A percentile compares a stretch with the other conserved stretches of the same genome.
Evolutionary conservation across 2,113 vertebrate species (phyloP).

Genomic region (Etia nguti): DNA sequence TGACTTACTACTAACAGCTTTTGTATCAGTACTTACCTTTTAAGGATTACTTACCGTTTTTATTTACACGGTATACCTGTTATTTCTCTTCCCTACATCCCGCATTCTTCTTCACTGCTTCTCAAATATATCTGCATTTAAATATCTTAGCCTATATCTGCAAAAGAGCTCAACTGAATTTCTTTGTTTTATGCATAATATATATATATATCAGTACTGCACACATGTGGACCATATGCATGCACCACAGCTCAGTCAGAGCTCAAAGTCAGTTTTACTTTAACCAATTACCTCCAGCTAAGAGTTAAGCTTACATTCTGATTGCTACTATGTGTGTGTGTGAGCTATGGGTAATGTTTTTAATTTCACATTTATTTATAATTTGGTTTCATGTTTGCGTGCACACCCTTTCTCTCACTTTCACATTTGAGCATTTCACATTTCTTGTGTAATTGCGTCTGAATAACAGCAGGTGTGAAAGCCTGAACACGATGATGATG

Average conservation of each 20-base stretch:
- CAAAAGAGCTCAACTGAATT: background rate
- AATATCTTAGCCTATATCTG: background rate
- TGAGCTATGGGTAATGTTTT: constrained; percentile 22
- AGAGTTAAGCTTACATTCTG: background rate
- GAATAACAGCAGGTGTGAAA: constrained; percentile 32
- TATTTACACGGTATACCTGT: background rate
- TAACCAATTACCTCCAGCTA: constrained; percentile 23
- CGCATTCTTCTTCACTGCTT: background rate
- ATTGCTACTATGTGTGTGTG: background rate
- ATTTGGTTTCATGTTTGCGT: constrained; percentile 42
- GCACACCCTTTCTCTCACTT: background rate
- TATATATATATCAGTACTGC: background rate
- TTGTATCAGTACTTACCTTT: background rate
- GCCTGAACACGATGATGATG: constrained; percentile 39
- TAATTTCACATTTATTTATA: constrained; percentile 66
- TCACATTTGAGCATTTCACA: constrained; percentile 19
- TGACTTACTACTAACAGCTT: background rate
- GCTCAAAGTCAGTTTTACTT: constrained; percentile 3
- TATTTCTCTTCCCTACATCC: background rate
- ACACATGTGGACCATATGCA: constrained; percentile 3
- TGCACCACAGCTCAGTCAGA: background rate
- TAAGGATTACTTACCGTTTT: background rate
- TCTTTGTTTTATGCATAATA: background rate
- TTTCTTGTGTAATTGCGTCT: background rate
- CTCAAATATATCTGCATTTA: background rate